Conservation (phyloP, 2,113 vertebrate genomes). For the Passer montanus region DNA sequence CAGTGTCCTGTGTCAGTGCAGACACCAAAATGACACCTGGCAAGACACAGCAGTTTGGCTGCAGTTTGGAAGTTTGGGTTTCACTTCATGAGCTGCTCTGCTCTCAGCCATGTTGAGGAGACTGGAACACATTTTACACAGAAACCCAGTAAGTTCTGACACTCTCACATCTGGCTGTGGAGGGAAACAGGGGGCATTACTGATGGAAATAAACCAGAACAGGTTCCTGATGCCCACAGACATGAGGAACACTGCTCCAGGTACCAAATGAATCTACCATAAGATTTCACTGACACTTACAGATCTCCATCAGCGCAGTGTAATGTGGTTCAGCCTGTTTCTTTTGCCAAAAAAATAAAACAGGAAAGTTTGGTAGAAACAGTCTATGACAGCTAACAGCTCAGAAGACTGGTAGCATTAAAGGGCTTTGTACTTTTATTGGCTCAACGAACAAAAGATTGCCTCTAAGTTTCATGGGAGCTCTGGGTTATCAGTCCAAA, state of each 20-base stretch:
- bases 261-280: neutral
- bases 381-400: neutral
- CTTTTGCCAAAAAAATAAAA: neutral
- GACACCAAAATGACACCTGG: neutral
- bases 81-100: neutral
- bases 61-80: neutral
- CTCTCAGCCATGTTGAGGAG: neutral
- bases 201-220: neutral
- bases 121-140: neutral
- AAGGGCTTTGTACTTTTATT: neutral
- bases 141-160: neutral
- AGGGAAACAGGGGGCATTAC: neutral
- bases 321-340: neutral
- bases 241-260: neutral
- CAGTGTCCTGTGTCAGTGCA: neutral
- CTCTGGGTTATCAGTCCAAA: conserved; percentile 17
- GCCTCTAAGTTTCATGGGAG: neutral
- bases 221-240: neutral
- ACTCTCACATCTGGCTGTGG: neutral
- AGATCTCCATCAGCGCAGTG: neutral
- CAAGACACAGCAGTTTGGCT: neutral
- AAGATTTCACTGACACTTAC: neutral
- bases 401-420: neutral
- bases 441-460: neutral
- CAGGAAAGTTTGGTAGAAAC: neutral